Conservation (phyloP, 1,140 invertebrate genomes). For the Elysia chlorotica region DNA sequence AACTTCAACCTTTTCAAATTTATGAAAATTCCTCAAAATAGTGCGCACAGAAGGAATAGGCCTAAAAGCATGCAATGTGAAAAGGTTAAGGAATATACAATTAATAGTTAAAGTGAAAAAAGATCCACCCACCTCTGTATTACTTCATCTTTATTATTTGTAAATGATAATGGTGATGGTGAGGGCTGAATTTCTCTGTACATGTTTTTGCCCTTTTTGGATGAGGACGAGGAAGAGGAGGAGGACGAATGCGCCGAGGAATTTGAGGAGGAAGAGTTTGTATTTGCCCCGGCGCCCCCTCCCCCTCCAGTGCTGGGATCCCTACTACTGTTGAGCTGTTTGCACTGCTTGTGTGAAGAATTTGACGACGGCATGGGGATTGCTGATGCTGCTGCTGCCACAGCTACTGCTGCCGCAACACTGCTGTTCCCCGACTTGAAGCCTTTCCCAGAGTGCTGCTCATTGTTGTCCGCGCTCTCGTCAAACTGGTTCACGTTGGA, state of each 20-base stretch:
- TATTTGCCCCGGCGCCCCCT: too few species aligned
- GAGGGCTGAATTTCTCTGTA: constrained; percentile 50
- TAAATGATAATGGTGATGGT: constrained; percentile 38
- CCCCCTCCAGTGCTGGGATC: too few species aligned
- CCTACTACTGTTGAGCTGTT: constrained; percentile 53
- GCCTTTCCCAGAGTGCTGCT: constrained; percentile 49
- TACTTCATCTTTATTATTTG: constrained; percentile 58
- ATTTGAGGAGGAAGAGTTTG: constrained; percentile 1
- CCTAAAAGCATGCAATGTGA: too few species aligned
- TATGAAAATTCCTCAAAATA: too few species aligned
- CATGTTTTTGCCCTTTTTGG: constrained; percentile 53
- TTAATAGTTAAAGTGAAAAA: too few species aligned
- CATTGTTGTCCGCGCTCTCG: constrained; percentile 55
- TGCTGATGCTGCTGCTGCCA: not conserved
- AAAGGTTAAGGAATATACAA: too few species aligned
- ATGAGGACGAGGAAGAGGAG: constrained; percentile 15
- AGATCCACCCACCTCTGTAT: constrained; percentile 45
- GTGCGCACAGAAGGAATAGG: too few species aligned
- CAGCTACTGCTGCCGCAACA: constrained; percentile 20
- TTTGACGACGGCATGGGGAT: constrained; percentile 22
- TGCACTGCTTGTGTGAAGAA: constrained; percentile 45
- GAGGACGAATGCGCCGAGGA: constrained; percentile 9
- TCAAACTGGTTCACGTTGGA: constrained; percentile 58
- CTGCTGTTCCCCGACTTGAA: constrained; percentile 40
- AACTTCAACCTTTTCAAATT: too few species aligned